Evolutionary conservation across 2,888 invertebrate genomes (phyloP).

Genomic region (Orchesella flavescens): DNA sequence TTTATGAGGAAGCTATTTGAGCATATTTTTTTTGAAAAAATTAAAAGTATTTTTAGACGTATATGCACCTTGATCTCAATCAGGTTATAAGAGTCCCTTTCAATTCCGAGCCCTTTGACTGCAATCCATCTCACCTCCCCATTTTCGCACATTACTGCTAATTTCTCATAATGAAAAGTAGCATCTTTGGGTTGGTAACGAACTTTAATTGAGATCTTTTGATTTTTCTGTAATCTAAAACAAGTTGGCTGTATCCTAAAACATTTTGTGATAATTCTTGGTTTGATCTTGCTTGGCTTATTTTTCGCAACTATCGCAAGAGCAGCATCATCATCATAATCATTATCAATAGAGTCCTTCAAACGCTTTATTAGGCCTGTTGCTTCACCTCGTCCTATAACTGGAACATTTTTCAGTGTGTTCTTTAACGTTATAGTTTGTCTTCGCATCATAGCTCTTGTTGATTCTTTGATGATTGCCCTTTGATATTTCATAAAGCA

Average conservation of each 20-base stretch:
- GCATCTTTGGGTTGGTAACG: conserved; percentile 51
- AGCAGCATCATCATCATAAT: not conserved
- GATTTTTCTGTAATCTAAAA: conserved; percentile 60
- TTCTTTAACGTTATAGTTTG: not conserved
- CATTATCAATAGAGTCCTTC: not conserved
- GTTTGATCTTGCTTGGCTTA: conserved; percentile 29
- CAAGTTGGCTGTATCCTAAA: conserved; percentile 62
- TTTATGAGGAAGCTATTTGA: no score
- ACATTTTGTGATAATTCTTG: conserved; percentile 36
- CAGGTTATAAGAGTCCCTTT: conserved; percentile 27
- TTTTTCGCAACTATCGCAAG: not conserved
- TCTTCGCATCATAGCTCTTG: not conserved
- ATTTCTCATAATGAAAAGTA: conserved; percentile 59
- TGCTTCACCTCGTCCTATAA: not conserved
- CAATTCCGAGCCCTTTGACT: conserved; percentile 65
- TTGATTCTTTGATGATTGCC: conserved; percentile 14
- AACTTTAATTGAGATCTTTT: conserved; percentile 59
- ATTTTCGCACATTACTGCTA: conserved; percentile 69
- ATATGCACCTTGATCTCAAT: conserved; percentile 27
- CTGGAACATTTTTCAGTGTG: not conserved
- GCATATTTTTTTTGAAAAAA: no score
- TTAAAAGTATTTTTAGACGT: no score
- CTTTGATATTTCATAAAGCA: conserved; percentile 18
- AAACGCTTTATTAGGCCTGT: not conserved
- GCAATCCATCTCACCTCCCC: conserved; percentile 68